Conservation (phyloP, 2,797 vertebrate species). For the Lagorchestes hirsutus region DNA sequence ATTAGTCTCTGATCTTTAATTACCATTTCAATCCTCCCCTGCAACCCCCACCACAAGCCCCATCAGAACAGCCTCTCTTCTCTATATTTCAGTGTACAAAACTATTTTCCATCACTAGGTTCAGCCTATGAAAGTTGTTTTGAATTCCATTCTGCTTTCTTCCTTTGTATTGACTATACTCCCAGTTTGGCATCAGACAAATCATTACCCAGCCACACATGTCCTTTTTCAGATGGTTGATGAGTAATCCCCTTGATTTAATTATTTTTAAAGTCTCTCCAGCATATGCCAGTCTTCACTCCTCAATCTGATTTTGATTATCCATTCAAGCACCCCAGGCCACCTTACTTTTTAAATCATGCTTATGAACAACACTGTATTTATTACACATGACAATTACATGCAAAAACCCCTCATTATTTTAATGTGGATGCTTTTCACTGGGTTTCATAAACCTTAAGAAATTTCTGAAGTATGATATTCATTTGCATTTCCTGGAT, state of each 20-base stretch:
- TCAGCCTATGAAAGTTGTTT: neutral
- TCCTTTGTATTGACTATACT: neutral
- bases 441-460: neutral
- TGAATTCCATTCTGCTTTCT: neutral
- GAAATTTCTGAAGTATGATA: neutral
- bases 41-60: neutral
- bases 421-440: neutral
- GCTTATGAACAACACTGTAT: neutral
- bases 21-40: neutral
- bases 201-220: neutral
- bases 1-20: neutral
- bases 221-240: conserved; percentile 25
- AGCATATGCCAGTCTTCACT: neutral
- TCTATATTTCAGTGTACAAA: neutral
- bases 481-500: neutral
- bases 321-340: neutral
- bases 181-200: conserved; percentile 12
- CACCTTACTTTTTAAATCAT: neutral
- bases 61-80: neutral
- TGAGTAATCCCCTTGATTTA: neutral
- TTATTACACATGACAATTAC: neutral
- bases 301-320: neutral
- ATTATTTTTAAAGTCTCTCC: neutral
- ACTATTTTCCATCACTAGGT: neutral
- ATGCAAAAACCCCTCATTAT: neutral